A percentile compares a stretch with the other conserved stretches of the same genome.
phyloP scores from a whole-genome alignment of 2,888 invertebrate genomes.

The Ormyrus rosae region DNA sequence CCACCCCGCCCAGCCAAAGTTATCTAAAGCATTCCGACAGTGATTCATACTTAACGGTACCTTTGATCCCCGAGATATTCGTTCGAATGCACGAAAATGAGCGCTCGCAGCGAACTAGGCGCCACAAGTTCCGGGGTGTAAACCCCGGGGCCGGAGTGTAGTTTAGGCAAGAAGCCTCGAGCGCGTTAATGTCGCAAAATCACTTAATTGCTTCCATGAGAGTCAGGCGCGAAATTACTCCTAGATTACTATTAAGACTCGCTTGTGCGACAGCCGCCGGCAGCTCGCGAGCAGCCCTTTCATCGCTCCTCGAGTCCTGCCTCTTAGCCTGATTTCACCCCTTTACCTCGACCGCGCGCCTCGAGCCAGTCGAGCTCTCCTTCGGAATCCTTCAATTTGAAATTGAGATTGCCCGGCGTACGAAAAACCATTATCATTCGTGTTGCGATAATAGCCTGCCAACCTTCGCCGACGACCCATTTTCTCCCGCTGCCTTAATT shows the following conservation, averaged over 20 bases:
- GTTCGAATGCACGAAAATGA: constrained; percentile 8
- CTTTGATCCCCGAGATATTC: constrained; percentile 38
- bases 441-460: constrained; percentile 36
- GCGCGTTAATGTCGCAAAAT: constrained; percentile 51
- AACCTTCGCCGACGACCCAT: constrained; percentile 42
- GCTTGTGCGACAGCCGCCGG: constrained; percentile 18
- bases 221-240: constrained; percentile 53
- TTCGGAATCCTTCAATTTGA: constrained; percentile 48
- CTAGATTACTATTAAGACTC: constrained; percentile 48
- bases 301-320: constrained; percentile 12
- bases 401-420: constrained; percentile 47
- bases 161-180: constrained; percentile 20
- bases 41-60: constrained; percentile 2
- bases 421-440: constrained; percentile 31
- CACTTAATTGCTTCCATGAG: constrained; percentile 51
- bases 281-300: constrained; percentile 35
- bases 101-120: neutral
- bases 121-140: neutral
- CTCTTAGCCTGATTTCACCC: constrained; percentile 33
- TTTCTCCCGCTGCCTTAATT: constrained; percentile 39
- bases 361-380: neutral
- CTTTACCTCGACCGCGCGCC: constrained; percentile 41
- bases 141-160: neutral
- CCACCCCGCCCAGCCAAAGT: neutral
- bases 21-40: constrained; percentile 28